A percentile compares a stretch with the other conserved stretches of the same genome.
Evolutionary conservation across 2,888 invertebrate species (phyloP).

Genomic region (Agrochola circellaris): DNA sequence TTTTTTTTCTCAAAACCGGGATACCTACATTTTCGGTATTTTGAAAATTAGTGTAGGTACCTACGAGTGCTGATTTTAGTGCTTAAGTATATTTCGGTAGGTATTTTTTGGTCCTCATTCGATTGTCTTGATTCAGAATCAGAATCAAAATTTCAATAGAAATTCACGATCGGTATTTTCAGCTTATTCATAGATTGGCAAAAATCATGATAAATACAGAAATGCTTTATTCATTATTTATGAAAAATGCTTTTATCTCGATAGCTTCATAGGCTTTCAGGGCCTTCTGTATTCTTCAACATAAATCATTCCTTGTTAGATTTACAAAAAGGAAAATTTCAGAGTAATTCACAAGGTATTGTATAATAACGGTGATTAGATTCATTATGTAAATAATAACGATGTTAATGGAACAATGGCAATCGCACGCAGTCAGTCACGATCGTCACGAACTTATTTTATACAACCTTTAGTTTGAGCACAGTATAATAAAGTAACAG

Average conservation of each 20-base stretch:
- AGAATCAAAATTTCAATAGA: background rate
- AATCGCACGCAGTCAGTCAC: conserved; percentile 57
- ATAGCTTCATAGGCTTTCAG: background rate
- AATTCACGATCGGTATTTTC: background rate
- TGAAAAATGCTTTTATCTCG: background rate
- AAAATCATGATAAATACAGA: background rate
- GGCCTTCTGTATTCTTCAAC: background rate
- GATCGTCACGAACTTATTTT: conserved; percentile 53
- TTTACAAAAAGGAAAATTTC: conserved; percentile 16
- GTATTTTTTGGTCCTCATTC: background rate
- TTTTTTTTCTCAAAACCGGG: too few species aligned
- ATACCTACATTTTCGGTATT: background rate
- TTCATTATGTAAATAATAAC: conserved; percentile 63
- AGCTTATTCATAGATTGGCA: background rate
- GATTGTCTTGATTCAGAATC: background rate
- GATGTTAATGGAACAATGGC: conserved; percentile 59
- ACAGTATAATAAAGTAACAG: background rate
- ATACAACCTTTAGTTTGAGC: conserved; percentile 7
- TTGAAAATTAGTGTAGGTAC: too few species aligned
- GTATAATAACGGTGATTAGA: conserved; percentile 47
- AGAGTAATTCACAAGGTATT: conserved; percentile 50
- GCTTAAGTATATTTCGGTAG: background rate
- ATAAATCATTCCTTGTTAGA: conserved; percentile 2
- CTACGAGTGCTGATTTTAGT: background rate
- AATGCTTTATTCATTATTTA: background rate